These are phyloP conservation scores for Flabesymbios commensalis DNA, from an alignment of 2,888 invertebrate genomes.

Conservation along the genomic window DNA sequence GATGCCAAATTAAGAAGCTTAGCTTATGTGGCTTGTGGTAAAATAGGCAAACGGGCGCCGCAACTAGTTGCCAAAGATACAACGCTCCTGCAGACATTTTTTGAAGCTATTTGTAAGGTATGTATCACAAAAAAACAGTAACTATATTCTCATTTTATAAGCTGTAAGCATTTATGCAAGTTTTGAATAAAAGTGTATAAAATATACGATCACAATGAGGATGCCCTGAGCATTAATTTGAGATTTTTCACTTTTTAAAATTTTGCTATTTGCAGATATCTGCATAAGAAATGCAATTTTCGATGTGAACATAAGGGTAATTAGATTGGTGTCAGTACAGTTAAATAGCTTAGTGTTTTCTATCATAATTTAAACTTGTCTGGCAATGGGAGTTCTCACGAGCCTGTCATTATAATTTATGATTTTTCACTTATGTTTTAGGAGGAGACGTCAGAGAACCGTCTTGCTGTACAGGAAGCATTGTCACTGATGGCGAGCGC, in stretches of 20 bases:
- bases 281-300: no score
- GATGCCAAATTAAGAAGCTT: slow-evolving; percentile 67
- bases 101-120: slow-evolving; percentile 61
- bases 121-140: slow-evolving; percentile 5
- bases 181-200: background rate
- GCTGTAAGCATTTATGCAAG: background rate
- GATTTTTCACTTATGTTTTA: background rate
- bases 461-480: slow-evolving; percentile 71
- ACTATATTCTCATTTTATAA: background rate
- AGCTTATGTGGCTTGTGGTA: slow-evolving; percentile 77
- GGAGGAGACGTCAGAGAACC: slow-evolving; percentile 52
- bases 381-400: no score
- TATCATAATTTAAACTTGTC: no score
- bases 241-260: no score
- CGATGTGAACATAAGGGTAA: no score
- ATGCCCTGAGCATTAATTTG: no score
- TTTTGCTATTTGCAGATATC: no score
- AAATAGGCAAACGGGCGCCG: slow-evolving; percentile 66
- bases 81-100: slow-evolving; percentile 64
- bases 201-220: no score
- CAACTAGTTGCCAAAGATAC: slow-evolving; percentile 73
- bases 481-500: slow-evolving; percentile 73
- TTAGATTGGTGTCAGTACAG: no score
- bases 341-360: no score
- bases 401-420: background rate